Evolutionary conservation across 2,797 vertebrate species (phyloP), one percentile per base, ranked within the genome.

Genomic region (Capromys pilorides): DNA sequence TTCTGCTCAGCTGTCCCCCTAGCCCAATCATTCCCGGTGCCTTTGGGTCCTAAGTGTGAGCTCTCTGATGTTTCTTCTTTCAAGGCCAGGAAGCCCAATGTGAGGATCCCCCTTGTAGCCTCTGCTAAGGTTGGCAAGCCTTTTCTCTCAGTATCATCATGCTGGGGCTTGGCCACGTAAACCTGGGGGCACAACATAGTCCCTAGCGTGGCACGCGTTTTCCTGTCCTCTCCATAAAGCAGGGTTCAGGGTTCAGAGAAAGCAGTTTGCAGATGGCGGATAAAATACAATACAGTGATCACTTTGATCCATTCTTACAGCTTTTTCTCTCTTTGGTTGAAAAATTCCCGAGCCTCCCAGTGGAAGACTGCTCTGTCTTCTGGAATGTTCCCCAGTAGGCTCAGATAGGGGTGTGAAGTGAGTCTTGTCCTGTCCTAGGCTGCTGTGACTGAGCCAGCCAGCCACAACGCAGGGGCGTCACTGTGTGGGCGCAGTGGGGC

Each of bases 61-160:
- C 36, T 88, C 67, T 16, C 77, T 33, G 57, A 39, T 18, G 28
- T 54, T 45, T 83, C 86, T 49, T 62, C 8, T 54, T 39, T 18
- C 22, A 83, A 36, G n/a, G 51, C 18, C 11, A 26, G 5, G 33
- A 33, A 54, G 16, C 57, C 61, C 67, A 36, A 33, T 7, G 6
- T 3, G 18, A 61, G 33, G 24, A 16, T 18, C 39, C 39, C 49
- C 14, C n/a, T 7, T 5, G 0, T 4, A 6, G 10, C 2, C 13
- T 41, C 61, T 59, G 22, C 31, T 24, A 39, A 45, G 22, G 33
- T 84, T 16, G 64, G 31, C 10, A 57, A 45, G 45, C 8, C 45
- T 8, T 8, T 4, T 45, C 45, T 45, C 45, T 45, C 45, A 45
- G 4, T 54, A 57, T 57, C 13, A 4, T 57, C 5, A 4, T 57